Base-by-base conservation (phyloP, 2,113 vertebrate genomes). In the Montifringilla adamsi region DNA sequence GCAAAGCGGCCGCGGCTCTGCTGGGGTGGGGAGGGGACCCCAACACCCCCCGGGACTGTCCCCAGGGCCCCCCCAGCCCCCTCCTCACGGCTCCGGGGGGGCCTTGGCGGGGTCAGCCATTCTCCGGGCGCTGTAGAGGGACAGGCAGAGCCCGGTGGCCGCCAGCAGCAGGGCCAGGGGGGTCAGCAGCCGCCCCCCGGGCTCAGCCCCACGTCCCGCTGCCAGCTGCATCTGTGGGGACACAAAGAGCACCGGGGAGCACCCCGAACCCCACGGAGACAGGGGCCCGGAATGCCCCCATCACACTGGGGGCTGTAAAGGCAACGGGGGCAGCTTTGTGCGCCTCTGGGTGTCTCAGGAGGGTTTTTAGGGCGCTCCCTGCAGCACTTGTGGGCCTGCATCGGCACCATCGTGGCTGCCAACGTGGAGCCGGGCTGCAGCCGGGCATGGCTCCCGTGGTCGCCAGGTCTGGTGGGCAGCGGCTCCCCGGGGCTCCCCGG, bases 161-260 rank as follows among this genome's bases (percentile, higher is more conserved):
- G 99, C 99, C 96, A 99, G 97, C 98, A 99, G 96, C 95, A 99
- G 96, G 83, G 99, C 99, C 30, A 99, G 96, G 92, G 98, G 97
- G 96, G 99, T 99, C 82, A 98, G 82, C 62, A 98, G 93, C 8
- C 98, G 97, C 87, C 98, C 98, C 35, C 97, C 97, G 1, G 98
- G 98, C 82, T 99, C 98, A 1, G 97, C 96, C 95, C 98, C 98
- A 23, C 98, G 97, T 95, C 99, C 98, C 1, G 98, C 99, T 0
- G 98, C 98, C 64, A 99, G 97, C 97, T 99, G 99, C 97, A 99
- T 98, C 99, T 99, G 97, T 7, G 27, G 87, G 63, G 91, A 73
- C 59, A 62, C 69, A 77, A 52, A n/a, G 75, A 52, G 24, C 13
- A 19, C 6, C 41, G 22, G 30, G 76, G 5, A 52, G 74, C 1